phyloP scores from a whole-genome alignment of 2,797 vertebrate species.

The Eulemur mongoz region DNA sequence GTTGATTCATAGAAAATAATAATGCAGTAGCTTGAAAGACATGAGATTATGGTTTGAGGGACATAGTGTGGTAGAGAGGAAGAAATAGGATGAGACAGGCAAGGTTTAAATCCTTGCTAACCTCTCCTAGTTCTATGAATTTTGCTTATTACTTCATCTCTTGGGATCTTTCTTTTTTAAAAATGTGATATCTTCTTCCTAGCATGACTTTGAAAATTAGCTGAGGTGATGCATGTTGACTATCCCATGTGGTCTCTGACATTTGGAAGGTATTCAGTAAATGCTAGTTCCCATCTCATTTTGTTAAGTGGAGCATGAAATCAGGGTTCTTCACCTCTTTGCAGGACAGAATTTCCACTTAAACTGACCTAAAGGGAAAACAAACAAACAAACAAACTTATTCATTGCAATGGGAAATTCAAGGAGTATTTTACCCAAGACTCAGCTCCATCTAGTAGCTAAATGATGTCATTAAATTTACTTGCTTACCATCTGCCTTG shows the following conservation, averaged over 20 bases:
- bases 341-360: background rate
- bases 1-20: background rate
- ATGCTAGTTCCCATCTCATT: background rate
- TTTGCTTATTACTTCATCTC: background rate
- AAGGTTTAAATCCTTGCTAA: background rate
- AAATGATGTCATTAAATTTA: background rate
- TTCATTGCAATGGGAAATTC: background rate
- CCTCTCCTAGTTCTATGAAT: background rate
- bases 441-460: background rate
- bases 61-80: background rate
- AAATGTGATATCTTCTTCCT: background rate
- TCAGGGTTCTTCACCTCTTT: background rate
- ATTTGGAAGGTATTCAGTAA: constrained; percentile 8
- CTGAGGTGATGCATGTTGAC: background rate
- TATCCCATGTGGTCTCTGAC: background rate
- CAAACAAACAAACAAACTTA: background rate
- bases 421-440: background rate
- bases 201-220: background rate
- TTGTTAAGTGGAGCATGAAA: background rate
- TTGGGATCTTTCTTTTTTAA: background rate
- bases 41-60: background rate
- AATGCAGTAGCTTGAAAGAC: background rate
- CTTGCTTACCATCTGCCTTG: background rate
- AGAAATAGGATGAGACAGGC: background rate
- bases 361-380: background rate